Percentiles rank a stretch among this genome's conserved stretches.
Conservation (phyloP, 1,140 invertebrate genomes). For the Dreissena polymorpha region DNA sequence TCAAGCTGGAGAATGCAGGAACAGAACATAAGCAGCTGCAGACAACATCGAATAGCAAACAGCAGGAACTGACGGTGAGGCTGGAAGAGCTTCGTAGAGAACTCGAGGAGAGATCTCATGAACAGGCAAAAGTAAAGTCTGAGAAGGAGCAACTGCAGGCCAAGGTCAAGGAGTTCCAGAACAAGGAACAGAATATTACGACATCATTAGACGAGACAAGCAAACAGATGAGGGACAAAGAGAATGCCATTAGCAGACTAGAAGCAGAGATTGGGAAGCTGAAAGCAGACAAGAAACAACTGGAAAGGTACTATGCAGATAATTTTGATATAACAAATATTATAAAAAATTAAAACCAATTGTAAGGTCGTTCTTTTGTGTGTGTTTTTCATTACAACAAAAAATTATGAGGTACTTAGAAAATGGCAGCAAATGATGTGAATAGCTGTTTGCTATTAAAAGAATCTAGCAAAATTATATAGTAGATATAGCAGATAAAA, state of each 20-base stretch:
- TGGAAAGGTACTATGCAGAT: slow-evolving; percentile 34
- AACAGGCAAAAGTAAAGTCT: slow-evolving; percentile 22
- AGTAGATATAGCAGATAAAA: too few species aligned
- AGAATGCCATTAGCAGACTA: slow-evolving; percentile 25
- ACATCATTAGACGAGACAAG: slow-evolving; percentile 35
- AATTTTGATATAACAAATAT: not conserved
- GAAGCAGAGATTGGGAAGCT: slow-evolving; percentile 16
- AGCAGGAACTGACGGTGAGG: slow-evolving; percentile 34
- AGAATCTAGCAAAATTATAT: too few species aligned
- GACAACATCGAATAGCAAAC: not conserved
- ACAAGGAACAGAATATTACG: slow-evolving; percentile 42
- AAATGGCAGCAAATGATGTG: too few species aligned
- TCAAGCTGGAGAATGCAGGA: slow-evolving; percentile 33
- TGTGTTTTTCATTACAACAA: too few species aligned
- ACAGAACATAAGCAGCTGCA: slow-evolving; percentile 34
- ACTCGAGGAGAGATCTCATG: slow-evolving; percentile 24
- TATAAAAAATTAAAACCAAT: too few species aligned
- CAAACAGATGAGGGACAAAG: slow-evolving; percentile 46
- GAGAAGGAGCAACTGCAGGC: slow-evolving; percentile 34
- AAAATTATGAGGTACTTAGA: too few species aligned
- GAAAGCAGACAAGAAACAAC: slow-evolving; percentile 27
- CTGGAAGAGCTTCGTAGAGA: slow-evolving; percentile 25
- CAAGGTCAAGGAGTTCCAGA: slow-evolving; percentile 39
- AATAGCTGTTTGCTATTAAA: too few species aligned
- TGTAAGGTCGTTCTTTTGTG: too few species aligned